Percentiles rank a stretch among this genome's conserved stretches.
These are phyloP conservation scores for Drosophila nigrodunni DNA, from an alignment of 1,140 invertebrate genomes.

Conservation along the genomic window DNA sequence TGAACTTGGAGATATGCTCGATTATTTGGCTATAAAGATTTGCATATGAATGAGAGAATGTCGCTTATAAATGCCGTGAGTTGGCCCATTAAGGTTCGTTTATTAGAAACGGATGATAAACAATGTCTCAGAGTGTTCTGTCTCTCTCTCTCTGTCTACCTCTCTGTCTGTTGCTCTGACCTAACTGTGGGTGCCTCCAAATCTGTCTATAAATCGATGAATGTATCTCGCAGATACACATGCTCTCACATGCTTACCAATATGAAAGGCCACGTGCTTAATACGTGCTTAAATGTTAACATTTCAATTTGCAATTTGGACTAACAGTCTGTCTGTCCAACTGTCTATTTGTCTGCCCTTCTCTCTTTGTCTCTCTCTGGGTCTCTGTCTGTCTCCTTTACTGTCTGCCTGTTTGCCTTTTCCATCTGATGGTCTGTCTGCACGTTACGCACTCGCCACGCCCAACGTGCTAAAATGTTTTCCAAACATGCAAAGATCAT, in stretches of 20 bases:
- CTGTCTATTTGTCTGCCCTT: neutral
- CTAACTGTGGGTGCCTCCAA: conserved; percentile 28
- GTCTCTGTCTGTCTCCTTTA: conserved; percentile 18
- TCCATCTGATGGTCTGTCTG: conserved; percentile 30
- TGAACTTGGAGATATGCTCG: conserved; percentile 53
- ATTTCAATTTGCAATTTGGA: conserved; percentile 79
- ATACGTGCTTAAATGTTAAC: conserved; percentile 78
- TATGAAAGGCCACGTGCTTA: conserved; percentile 27
- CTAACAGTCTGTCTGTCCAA: conserved; percentile 34
- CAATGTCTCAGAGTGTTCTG: conserved; percentile 29
- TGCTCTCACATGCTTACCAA: conserved; percentile 2
- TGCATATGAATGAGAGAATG: conserved; percentile 69
- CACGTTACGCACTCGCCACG: conserved; percentile 74
- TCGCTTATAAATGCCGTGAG: conserved; percentile 57
- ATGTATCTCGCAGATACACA: conserved; percentile 61
- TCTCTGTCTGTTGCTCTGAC: conserved; percentile 2
- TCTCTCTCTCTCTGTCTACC: conserved; percentile 6
- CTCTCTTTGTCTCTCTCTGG: conserved; percentile 12
- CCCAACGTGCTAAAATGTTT: conserved; percentile 76
- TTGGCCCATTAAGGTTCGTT: conserved; percentile 68
- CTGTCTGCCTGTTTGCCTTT: conserved; percentile 10
- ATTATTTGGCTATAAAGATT: conserved; percentile 78
- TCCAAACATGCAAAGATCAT: conserved; percentile 80
- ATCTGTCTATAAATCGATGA: conserved; percentile 64
- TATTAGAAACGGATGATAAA: conserved; percentile 66